phyloP scores from a whole-genome alignment of 2,888 invertebrate species.

The Oasisia sp. region DNA sequence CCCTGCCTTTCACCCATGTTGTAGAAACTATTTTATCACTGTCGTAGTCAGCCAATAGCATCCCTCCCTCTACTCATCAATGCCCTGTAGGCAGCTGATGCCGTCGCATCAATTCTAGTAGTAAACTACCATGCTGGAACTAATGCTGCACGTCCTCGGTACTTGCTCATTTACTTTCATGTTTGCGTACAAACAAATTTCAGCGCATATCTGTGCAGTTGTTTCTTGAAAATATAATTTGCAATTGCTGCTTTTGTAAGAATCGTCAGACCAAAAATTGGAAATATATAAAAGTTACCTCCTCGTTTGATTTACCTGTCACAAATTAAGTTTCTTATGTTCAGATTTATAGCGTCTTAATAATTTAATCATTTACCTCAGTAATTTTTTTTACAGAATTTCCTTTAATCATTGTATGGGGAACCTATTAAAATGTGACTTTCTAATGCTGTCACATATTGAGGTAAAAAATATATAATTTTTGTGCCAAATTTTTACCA shows the following conservation, averaged over 20 bases:
- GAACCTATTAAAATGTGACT: no score
- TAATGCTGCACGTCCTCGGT: constrained; percentile 1
- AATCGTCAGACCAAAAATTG: neutral
- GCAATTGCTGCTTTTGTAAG: neutral
- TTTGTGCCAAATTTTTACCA: no score
- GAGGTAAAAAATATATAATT: no score
- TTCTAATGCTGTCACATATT: no score
- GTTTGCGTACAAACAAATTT: neutral
- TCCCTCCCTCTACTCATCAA: neutral
- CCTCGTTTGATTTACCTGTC: no score
- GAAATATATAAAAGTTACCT: neutral
- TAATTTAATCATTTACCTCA: no score
- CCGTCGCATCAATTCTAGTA: constrained; percentile 1
- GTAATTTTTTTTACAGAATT: no score
- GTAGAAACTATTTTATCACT: constrained; percentile 6
- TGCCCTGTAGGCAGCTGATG: constrained; percentile 17
- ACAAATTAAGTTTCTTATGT: no score
- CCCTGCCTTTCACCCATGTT: constrained; percentile 14
- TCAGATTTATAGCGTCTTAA: no score
- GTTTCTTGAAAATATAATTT: constrained; percentile 4
- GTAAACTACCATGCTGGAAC: constrained; percentile 9
- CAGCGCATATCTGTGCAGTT: neutral
- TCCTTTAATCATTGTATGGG: no score
- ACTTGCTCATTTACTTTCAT: neutral
- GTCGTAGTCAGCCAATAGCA: constrained; percentile 1